phyloP scores from a whole-genome alignment of 2,797 vertebrate species.

The Taenioides sp. region DNA sequence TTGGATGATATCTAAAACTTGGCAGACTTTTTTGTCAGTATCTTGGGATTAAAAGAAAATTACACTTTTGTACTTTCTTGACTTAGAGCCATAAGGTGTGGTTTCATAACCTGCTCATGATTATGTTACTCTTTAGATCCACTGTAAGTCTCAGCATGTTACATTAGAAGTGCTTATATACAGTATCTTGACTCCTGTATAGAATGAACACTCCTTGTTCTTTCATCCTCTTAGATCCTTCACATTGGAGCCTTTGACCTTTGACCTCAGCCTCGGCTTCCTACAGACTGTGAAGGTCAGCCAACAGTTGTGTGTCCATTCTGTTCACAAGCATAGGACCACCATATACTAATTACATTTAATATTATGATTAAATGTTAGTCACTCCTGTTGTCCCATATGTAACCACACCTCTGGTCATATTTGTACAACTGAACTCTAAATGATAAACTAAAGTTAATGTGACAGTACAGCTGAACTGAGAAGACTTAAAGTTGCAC shows the following conservation, averaged over 20 bases:
- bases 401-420: no score
- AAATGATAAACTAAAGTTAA: no score
- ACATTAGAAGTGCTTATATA: neutral
- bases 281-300: constrained; percentile 7
- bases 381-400: no score
- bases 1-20: no score
- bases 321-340: neutral
- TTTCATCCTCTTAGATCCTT: constrained; percentile 6
- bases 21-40: no score
- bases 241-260: neutral
- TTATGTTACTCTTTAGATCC: neutral
- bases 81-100: no score
- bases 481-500: no score
- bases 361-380: no score
- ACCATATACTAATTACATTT: neutral
- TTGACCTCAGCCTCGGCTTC: neutral
- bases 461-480: no score
- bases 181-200: neutral
- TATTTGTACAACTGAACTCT: no score
- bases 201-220: neutral
- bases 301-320: neutral
- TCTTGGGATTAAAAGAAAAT: no score
- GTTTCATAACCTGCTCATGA: neutral
- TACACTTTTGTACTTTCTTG: no score
- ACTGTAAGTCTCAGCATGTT: neutral